A percentile compares a stretch with the other conserved stretches of the same genome.
phyloP scores from a whole-genome alignment of 2,888 invertebrate genomes.

The Xestia ashworthii region DNA sequence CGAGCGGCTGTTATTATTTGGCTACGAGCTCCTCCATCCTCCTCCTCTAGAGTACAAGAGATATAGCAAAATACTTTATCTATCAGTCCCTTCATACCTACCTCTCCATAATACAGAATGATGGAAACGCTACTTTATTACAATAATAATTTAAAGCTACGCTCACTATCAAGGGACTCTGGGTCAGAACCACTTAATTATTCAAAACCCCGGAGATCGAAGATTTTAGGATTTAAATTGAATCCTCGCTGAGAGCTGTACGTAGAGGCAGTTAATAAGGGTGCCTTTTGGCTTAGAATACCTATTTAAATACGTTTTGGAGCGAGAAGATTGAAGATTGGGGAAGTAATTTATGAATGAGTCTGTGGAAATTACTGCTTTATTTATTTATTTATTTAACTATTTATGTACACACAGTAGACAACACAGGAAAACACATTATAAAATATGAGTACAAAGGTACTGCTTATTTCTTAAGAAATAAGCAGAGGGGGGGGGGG shows the following conservation, averaged over 20 bases:
- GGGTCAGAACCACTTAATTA: slow-evolving; percentile 58
- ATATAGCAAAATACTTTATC: neutral
- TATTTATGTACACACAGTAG: no score
- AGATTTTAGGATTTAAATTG: slow-evolving; percentile 61
- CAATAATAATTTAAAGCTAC: slow-evolving; percentile 48
- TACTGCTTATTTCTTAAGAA: no score
- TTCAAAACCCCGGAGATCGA: slow-evolving; percentile 61
- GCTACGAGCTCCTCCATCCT: no score
- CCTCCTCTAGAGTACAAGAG: neutral
- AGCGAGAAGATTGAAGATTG: slow-evolving; percentile 22
- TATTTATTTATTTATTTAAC: no score
- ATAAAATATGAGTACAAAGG: no score
- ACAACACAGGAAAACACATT: no score
- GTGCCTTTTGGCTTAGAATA: slow-evolving; percentile 24
- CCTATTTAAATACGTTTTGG: slow-evolving; percentile 29
- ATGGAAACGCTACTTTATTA: slow-evolving; percentile 53
- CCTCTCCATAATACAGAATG: slow-evolving; percentile 14
- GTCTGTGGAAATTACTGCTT: neutral
- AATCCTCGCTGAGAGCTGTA: slow-evolving; percentile 49
- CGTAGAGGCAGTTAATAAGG: slow-evolving; percentile 46
- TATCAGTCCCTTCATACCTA: neutral
- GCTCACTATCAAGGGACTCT: slow-evolving; percentile 45
- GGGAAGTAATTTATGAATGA: slow-evolving; percentile 29
- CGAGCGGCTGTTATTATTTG: no score
- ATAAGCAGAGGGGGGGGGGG: no score